Percentiles rank a stretch among this genome's conserved stretches.
phyloP scores from a whole-genome alignment of 2,888 invertebrate genomes.

The Petrophora chlorosata region DNA sequence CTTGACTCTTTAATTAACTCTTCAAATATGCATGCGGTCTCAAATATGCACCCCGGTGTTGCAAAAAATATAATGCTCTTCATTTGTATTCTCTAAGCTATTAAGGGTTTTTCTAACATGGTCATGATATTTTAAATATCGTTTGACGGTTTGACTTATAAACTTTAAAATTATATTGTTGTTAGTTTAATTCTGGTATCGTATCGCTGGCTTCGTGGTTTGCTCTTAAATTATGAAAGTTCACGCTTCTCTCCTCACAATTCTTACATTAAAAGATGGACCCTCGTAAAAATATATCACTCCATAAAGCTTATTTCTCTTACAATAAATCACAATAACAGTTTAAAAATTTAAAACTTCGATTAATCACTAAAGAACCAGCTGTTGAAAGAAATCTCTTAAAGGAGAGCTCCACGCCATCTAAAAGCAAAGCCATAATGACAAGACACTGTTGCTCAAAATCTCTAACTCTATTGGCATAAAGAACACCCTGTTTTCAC shows the following conservation, averaged over 20 bases:
- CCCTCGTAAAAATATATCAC: conserved; percentile 7
- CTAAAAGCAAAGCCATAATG: conserved; percentile 48
- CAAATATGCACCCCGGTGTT: conserved; percentile 24
- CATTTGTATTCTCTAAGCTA: conserved; percentile 2
- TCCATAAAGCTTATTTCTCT: conserved; percentile 9
- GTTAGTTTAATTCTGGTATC: background rate
- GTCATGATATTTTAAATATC: background rate
- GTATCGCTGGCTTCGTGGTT: background rate
- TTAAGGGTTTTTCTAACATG: background rate
- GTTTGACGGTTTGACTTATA: too few relatives aligned
- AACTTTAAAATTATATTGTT: too few relatives aligned
- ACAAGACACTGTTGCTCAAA: conserved; percentile 36
- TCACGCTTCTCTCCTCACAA: background rate
- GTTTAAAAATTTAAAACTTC: conserved; percentile 42
- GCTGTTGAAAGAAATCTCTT: conserved; percentile 65
- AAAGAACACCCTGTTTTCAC: conserved; percentile 1
- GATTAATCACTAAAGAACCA: conserved; percentile 68
- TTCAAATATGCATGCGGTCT: conserved; percentile 21
- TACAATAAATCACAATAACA: conserved; percentile 31
- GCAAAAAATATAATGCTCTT: conserved; percentile 20
- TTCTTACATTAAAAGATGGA: background rate
- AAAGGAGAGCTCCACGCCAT: conserved; percentile 43
- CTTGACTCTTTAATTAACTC: conserved; percentile 34
- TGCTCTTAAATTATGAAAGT: too few relatives aligned
- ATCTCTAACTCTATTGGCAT: conserved; percentile 1